Evolutionary conservation across 2,113 vertebrate genomes (phyloP).

Genomic region (Catharus fuscescens): DNA sequence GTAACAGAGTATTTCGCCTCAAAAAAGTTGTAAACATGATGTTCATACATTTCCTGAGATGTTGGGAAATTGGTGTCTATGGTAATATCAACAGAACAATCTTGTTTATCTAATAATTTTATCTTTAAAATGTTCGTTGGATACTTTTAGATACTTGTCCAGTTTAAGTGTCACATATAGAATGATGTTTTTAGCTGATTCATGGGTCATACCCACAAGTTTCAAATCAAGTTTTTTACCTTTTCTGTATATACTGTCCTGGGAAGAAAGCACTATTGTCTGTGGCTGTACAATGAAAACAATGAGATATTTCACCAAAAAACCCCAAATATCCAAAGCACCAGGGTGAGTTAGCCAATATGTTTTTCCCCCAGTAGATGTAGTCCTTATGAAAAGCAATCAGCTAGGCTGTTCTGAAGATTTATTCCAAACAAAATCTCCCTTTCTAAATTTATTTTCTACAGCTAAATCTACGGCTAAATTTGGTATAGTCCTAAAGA

Average conservation of each 20-base stretch:
- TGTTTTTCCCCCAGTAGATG: background rate
- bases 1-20: background rate
- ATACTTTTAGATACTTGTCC: background rate
- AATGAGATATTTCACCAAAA: background rate
- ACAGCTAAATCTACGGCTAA: background rate
- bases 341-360: background rate
- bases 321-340: background rate
- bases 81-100: background rate
- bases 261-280: background rate
- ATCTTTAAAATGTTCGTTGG: background rate
- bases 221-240: rapidly evolving
- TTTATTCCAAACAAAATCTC: background rate
- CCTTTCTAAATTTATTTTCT: background rate
- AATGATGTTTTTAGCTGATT: background rate
- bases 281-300: background rate
- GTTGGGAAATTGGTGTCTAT: background rate
- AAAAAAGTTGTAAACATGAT: background rate
- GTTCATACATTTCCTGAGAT: background rate
- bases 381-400: background rate
- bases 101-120: background rate
- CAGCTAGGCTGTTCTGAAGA: background rate
- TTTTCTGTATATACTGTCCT: background rate
- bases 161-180: background rate
- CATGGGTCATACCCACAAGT: background rate
- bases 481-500: background rate